A percentile compares a stretch with the other conserved stretches of the same genome.
phyloP scores from a whole-genome alignment of 2,888 invertebrate genomes.

The Xestia xanthographa region DNA sequence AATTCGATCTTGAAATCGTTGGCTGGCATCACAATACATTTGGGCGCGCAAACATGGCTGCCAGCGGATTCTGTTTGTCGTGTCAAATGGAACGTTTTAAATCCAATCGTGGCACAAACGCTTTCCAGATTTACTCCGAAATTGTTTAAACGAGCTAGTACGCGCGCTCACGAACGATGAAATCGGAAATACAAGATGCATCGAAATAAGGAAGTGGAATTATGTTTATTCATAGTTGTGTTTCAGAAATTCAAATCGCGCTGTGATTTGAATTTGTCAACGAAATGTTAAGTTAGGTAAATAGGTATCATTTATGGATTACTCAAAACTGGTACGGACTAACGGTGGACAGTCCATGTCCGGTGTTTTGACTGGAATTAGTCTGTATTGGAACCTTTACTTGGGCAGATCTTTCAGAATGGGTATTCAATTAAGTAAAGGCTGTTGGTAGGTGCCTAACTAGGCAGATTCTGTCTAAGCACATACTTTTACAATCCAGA shows the following conservation, averaged over 20 bases:
- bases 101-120: conserved; percentile 69
- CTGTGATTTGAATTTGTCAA: conserved; percentile 35
- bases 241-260: conserved; percentile 31
- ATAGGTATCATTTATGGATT: not conserved
- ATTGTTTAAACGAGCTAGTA: conserved; percentile 64
- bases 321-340: not conserved
- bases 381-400: not conserved
- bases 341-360: not conserved
- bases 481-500: not conserved
- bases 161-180: conserved; percentile 30
- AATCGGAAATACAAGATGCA: conserved; percentile 48
- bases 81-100: conserved; percentile 79
- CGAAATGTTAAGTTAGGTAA: not conserved
- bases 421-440: not conserved
- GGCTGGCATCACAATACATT: conserved; percentile 71
- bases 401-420: not conserved
- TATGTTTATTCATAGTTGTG: conserved; percentile 42
- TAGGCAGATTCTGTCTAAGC: not conserved
- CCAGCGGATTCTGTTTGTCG: conserved; percentile 72
- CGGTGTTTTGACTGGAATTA: not conserved
- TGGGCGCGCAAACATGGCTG: conserved; percentile 69
- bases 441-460: not conserved
- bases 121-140: conserved; percentile 64
- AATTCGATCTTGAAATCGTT: conserved; percentile 66
- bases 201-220: conserved; percentile 16